These are phyloP conservation scores for Villa cingulata DNA, from an alignment of 2,888 invertebrate genomes.

Conservation along the genomic window DNA sequence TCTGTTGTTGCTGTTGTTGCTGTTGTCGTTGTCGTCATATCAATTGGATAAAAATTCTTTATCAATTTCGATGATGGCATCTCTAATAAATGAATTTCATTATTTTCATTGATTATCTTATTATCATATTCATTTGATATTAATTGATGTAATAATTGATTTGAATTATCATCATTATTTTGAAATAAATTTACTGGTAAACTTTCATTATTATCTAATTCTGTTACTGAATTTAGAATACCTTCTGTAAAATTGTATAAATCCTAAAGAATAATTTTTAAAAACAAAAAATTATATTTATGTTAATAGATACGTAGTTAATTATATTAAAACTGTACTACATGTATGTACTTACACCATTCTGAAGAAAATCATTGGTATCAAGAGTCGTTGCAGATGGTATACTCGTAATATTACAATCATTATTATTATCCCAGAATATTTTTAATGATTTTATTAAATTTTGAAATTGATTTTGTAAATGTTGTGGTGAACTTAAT, in stretches of 20 bases:
- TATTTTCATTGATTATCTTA: not conserved
- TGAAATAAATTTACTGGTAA: conserved; percentile 20
- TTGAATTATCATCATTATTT: not conserved
- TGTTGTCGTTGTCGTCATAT: not conserved
- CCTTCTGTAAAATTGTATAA: conserved; percentile 26
- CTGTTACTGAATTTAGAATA: conserved; percentile 20
- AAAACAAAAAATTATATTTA: conserved; percentile 16
- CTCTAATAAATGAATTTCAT: not conserved
- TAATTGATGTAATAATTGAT: not conserved
- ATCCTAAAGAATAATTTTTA: conserved; percentile 10
- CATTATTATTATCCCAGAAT: conserved; percentile 21
- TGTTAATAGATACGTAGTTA: no score
- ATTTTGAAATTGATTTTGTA: conserved; percentile 23
- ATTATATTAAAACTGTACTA: no score
- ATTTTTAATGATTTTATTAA: conserved; percentile 26
- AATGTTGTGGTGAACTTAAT: conserved; percentile 22
- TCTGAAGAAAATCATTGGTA: conserved; percentile 18
- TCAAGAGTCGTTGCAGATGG: conserved; percentile 18
- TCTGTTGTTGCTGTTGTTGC: conserved; percentile 11
- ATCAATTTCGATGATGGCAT: conserved; percentile 13
- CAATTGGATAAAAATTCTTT: not conserved
- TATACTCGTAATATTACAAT: not conserved
- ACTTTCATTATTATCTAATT: conserved; percentile 8
- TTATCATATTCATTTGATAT: no score
- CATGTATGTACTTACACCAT: conserved; percentile 16